Conservation (phyloP, 2,797 vertebrate genomes). For the Spinus pinus region DNA sequence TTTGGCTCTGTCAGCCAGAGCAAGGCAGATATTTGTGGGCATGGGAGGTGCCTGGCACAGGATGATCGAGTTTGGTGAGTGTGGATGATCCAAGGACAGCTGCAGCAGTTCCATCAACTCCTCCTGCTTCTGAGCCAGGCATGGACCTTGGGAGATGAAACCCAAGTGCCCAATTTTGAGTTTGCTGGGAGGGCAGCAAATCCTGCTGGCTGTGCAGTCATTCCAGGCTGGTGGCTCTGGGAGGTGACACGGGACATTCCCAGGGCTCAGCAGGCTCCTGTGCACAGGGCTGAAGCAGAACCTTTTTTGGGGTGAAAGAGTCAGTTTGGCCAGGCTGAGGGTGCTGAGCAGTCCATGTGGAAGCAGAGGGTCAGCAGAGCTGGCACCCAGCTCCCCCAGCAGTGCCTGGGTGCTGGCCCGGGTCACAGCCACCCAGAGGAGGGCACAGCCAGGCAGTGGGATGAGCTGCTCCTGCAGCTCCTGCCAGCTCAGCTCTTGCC, state of each 20-base stretch:
- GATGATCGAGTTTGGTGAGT: neutral
- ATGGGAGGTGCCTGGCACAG: neutral
- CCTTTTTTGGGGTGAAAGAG: neutral
- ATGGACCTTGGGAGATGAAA: neutral
- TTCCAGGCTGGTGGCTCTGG: neutral
- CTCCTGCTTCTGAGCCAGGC: neutral
- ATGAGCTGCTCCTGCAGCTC: neutral
- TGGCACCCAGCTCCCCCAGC: neutral
- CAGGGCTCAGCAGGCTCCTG: neutral
- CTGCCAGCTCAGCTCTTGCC: neutral
- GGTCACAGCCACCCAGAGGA: neutral
- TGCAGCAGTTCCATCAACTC: neutral
- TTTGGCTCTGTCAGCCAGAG: neutral
- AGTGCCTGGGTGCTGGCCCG: neutral
- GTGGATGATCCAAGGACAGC: neutral
- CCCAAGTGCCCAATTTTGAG: rapidly evolving
- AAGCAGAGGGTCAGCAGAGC: neutral
- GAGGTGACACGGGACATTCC: neutral
- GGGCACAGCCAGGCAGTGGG: rapidly evolving
- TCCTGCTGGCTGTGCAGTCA: neutral
- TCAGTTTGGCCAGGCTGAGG: neutral
- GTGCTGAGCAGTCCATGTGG: neutral
- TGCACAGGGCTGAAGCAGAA: neutral
- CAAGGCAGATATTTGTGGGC: neutral
- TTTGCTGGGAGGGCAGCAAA: neutral